phyloP scores from a whole-genome alignment of 2,113 vertebrate genomes.

The Pagrus major region DNA sequence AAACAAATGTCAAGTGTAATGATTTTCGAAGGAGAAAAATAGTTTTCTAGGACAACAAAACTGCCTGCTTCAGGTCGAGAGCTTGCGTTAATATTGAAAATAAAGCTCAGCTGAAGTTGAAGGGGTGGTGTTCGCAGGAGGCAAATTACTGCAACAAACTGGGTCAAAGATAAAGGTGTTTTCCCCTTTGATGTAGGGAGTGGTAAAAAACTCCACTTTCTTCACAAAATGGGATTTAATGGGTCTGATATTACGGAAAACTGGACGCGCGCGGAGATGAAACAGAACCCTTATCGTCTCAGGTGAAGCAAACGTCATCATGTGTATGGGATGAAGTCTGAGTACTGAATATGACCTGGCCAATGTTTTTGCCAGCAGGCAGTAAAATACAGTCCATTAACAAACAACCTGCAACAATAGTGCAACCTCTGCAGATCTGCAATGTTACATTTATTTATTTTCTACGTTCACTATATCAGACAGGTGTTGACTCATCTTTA shows the following conservation, averaged over 20 bases:
- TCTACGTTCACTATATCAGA: neutral
- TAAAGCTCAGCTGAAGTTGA: constrained; percentile 17
- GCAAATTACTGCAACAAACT: constrained; percentile 45
- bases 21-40: constrained; percentile 31
- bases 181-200: constrained; percentile 42
- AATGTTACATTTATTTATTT: neutral
- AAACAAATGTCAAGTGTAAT: constrained; percentile 56
- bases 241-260: neutral
- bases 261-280: constrained; percentile 14
- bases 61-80: constrained; percentile 29
- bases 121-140: constrained; percentile 28
- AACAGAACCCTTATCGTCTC: constrained; percentile 21
- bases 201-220: neutral
- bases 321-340: neutral
- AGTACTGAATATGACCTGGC: neutral
- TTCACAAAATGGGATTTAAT: constrained; percentile 34
- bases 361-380: neutral
- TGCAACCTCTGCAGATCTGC: neutral
- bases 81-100: constrained; percentile 6
- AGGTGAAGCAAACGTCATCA: constrained; percentile 1
- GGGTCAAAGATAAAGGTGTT: constrained; percentile 56
- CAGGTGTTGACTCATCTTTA: neutral
- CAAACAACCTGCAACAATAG: neutral
- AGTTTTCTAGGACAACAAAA: constrained; percentile 29
- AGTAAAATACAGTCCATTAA: neutral